These are phyloP conservation scores for Dendropsophus ebraccatus DNA, from an alignment of 2,113 vertebrate genomes.

Conservation along the genomic window DNA sequence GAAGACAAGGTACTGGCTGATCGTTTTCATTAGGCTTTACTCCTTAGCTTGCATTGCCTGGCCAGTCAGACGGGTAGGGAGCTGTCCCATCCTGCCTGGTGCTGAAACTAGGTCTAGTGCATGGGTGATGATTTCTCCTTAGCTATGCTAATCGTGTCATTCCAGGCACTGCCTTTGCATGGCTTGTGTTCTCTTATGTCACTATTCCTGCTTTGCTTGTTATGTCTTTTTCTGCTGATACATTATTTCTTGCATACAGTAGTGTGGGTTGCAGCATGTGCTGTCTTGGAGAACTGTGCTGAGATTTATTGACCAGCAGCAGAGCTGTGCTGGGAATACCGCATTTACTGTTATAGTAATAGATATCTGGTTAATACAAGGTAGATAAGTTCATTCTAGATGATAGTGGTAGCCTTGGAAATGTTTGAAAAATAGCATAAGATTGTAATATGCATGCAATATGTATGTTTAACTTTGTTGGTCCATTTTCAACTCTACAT, in stretches of 20 bases:
- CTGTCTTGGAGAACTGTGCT: conserved; percentile 28
- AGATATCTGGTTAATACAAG: neutral
- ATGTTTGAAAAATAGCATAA: neutral
- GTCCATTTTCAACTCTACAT: neutral
- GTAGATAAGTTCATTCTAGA: conserved; percentile 34
- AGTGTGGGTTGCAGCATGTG: conserved; percentile 45
- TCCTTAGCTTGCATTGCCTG: neutral
- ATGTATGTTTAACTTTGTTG: conserved; percentile 2
- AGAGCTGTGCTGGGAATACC: neutral
- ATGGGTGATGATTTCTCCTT: neutral
- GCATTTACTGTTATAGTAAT: conserved; percentile 2
- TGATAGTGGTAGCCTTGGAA: neutral
- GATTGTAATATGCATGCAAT: neutral
- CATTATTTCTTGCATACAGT: conserved; percentile 21
- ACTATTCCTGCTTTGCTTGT: neutral
- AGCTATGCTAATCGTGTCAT: neutral
- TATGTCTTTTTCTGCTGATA: conserved; percentile 35
- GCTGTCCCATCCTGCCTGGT: conserved; percentile 51
- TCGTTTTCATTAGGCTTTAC: conserved; percentile 8
- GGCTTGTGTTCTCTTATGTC: neutral
- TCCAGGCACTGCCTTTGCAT: conserved; percentile 17
- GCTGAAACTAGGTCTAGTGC: conserved; percentile 41
- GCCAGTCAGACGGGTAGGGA: neutral
- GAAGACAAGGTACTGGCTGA: conserved; percentile 56
- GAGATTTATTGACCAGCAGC: conserved; percentile 47